Evolutionary conservation across 1,140 invertebrate species (phyloP).

Genomic region (Hycleus cichorii): DNA sequence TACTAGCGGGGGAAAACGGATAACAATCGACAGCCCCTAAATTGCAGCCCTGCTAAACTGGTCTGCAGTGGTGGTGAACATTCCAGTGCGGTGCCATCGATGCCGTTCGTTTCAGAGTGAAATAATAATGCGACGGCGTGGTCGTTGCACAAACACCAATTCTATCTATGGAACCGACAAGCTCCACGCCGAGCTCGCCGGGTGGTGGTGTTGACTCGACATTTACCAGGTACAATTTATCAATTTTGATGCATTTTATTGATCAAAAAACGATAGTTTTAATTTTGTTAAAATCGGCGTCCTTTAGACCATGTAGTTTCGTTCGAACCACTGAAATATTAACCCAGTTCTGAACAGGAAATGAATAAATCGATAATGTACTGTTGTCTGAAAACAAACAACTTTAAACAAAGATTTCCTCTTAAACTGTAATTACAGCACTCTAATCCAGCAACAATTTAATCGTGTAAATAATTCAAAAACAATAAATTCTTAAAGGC

Average conservation of each 20-base stretch:
- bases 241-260: slow-evolving; percentile 15
- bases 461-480: too few relatives aligned
- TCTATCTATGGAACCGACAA: slow-evolving; percentile 29
- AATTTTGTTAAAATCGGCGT: neutral
- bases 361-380: too few relatives aligned
- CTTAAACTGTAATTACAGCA: too few relatives aligned
- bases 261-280: neutral
- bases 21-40: neutral
- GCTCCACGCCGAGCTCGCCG: slow-evolving; percentile 31
- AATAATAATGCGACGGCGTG: neutral
- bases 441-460: too few relatives aligned
- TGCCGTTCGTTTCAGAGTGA: slow-evolving; percentile 1
- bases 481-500: too few relatives aligned
- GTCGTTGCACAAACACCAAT: neutral
- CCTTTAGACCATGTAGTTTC: neutral
- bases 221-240: slow-evolving; percentile 26
- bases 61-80: slow-evolving; percentile 3
- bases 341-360: too few relatives aligned
- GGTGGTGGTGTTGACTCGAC: slow-evolving; percentile 32
- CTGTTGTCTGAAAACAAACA: too few relatives aligned
- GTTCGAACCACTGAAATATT: neutral
- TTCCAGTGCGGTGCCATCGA: slow-evolving; percentile 2
- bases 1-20: too few relatives aligned
- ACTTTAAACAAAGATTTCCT: too few relatives aligned
- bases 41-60: slow-evolving; percentile 6